A percentile compares a stretch with the other conserved stretches of the same genome.
phyloP scores from a whole-genome alignment of 1,140 invertebrate species.

The Brevipalpus yothersi region DNA sequence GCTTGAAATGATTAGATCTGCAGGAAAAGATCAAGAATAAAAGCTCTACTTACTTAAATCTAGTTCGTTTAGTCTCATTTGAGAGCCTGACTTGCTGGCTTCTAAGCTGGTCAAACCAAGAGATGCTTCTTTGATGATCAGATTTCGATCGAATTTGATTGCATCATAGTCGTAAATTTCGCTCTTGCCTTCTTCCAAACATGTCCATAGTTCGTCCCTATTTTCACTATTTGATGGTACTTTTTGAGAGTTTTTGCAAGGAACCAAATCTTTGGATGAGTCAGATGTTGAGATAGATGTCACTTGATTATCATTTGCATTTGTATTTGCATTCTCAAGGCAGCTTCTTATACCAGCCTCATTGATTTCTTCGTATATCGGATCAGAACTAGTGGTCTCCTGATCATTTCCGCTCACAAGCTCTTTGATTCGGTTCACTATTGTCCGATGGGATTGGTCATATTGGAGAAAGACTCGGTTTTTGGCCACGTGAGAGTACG shows the following conservation, averaged over 20 bases:
- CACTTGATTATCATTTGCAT: background rate
- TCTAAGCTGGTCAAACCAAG: background rate
- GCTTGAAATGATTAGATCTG: too few relatives aligned
- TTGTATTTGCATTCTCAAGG: background rate
- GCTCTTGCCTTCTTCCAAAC: background rate
- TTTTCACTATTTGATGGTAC: background rate
- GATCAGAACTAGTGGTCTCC: too few relatives aligned
- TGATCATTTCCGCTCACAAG: too few relatives aligned
- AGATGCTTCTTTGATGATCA: background rate
- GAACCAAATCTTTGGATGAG: slow-evolving; percentile 4
- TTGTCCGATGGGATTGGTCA: too few relatives aligned
- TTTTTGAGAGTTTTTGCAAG: background rate
- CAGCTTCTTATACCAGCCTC: too few relatives aligned
- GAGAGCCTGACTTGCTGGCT: background rate
- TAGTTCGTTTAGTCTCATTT: background rate
- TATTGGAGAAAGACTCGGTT: background rate
- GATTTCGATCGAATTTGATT: background rate
- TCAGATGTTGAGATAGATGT: background rate
- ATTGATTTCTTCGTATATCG: background rate
- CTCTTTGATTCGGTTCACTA: too few relatives aligned
- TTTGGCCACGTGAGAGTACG: background rate
- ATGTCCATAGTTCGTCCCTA: background rate
- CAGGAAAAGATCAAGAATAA: too few relatives aligned
- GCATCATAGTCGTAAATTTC: slow-evolving; percentile 4
- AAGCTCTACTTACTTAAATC: slow-evolving; percentile 1